Percentiles rank a stretch among this genome's conserved stretches.
These are phyloP conservation scores for Haliclona indistincta DNA, from an alignment of 37 sponge, comb jelly and placozoan species.

Conservation along the genomic window DNA sequence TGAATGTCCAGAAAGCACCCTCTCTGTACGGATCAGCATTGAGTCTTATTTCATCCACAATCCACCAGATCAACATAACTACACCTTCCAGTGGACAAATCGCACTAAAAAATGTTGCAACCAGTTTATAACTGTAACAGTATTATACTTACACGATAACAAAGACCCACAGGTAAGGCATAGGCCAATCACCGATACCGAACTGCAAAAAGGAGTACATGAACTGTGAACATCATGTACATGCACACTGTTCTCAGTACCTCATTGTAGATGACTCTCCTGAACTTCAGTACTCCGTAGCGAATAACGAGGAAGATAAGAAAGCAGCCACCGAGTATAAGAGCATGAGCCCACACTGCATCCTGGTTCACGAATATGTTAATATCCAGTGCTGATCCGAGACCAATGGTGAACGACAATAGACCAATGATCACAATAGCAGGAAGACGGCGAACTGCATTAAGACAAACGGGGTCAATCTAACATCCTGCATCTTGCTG, in stretches of 20 bases:
- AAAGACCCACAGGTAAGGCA: conserved; percentile 76
- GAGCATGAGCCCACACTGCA: conserved; percentile 73
- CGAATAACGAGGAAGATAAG: conserved; percentile 58
- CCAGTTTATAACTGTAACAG: too few species aligned
- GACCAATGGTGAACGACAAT: conserved; percentile 39
- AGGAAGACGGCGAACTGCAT: conserved; percentile 70
- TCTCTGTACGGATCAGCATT: background rate
- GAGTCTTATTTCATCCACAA: conserved; percentile 47
- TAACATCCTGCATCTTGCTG: too few species aligned
- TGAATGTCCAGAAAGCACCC: conserved; percentile 46
- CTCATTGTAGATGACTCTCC: conserved; percentile 55
- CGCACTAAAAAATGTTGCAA: too few species aligned
- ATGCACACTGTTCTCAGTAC: conserved; percentile 7
- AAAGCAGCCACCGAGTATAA: conserved; percentile 63
- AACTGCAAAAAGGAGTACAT: too few species aligned
- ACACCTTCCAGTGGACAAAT: conserved; percentile 60
- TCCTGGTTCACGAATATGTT: conserved; percentile 66
- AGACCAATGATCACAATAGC: conserved; percentile 58
- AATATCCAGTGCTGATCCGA: conserved; percentile 48
- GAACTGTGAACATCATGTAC: too few species aligned
- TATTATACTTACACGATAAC: conserved; percentile 63
- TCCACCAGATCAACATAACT: conserved; percentile 73
- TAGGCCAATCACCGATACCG: conserved; percentile 81
- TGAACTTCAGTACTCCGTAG: conserved; percentile 43
- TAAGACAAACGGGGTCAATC: too few species aligned